These are phyloP conservation scores for Nyctibius bracteatus DNA, from an alignment of 2,113 vertebrate genomes.

Conservation along the genomic window DNA sequence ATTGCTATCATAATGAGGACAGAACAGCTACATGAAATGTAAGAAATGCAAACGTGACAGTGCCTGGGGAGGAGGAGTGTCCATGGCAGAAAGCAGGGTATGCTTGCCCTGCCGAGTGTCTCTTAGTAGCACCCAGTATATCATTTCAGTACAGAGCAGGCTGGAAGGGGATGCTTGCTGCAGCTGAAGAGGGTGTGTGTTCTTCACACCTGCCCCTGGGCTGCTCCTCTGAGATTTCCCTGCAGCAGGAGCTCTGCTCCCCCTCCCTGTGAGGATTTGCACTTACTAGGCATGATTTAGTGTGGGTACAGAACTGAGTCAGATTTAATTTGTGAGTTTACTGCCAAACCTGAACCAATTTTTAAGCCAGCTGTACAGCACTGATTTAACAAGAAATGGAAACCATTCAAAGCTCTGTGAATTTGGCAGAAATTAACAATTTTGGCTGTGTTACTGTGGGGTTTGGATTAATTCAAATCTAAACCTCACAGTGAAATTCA, in stretches of 20 bases:
- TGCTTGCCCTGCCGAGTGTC: neutral
- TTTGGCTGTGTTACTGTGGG: conserved; percentile 1
- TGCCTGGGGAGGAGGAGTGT: neutral
- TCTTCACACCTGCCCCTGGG: neutral
- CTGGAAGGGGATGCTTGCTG: neutral
- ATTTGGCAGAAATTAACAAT: conserved; percentile 50
- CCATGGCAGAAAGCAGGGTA: neutral
- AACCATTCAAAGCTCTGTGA: conserved; percentile 37
- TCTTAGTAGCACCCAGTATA: neutral
- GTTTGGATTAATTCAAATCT: conserved; percentile 21
- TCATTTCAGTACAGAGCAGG: neutral
- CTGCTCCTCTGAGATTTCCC: neutral
- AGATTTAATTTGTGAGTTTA: neutral
- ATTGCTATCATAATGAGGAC: neutral
- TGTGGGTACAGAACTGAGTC: conserved; percentile 4
- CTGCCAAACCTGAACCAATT: conserved; percentile 36
- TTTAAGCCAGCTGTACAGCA: conserved; percentile 38
- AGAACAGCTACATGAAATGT: neutral
- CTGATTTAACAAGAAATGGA: conserved; percentile 53
- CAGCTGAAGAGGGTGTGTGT: accelerated
- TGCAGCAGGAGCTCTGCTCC: neutral
- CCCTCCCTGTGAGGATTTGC: accelerated
- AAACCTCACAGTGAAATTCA: conserved; percentile 25
- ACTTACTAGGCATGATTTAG: neutral
- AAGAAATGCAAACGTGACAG: neutral